These are phyloP conservation scores for Orycteropus afer DNA, from an alignment of 2,113 vertebrate genomes.

Conservation along the genomic window DNA sequence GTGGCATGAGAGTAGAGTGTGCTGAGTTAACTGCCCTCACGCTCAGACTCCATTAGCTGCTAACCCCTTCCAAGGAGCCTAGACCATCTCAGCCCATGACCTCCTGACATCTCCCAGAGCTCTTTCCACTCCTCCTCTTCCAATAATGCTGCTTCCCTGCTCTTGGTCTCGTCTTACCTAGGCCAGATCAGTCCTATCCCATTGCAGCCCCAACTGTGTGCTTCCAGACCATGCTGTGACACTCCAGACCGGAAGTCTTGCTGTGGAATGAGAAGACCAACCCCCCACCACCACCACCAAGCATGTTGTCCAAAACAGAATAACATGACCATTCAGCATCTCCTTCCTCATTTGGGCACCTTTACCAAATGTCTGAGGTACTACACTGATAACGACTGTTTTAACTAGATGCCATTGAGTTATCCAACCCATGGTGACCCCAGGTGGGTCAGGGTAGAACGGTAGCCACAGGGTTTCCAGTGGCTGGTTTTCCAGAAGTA, in stretches of 20 bases:
- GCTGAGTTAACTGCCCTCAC: not conserved
- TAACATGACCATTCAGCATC: not conserved
- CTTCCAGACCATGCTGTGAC: not conserved
- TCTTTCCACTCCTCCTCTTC: not conserved
- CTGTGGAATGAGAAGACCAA: not conserved
- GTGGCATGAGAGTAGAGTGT: no score
- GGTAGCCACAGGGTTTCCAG: no score
- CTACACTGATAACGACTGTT: not conserved
- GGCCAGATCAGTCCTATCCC: fast-evolving
- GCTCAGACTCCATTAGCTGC: not conserved
- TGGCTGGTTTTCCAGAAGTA: no score
- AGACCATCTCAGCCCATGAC: not conserved
- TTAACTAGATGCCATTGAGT: not conserved
- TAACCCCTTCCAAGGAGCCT: not conserved
- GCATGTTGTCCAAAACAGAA: not conserved
- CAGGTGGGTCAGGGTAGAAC: no score
- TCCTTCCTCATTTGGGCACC: not conserved
- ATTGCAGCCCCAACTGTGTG: not conserved
- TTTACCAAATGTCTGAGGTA: not conserved
- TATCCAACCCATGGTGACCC: no score
- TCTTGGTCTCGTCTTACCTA: not conserved
- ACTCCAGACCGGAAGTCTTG: not conserved
- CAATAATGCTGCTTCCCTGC: not conserved
- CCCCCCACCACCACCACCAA: no score
- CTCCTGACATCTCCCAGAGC: not conserved